A percentile compares a stretch with the other conserved stretches of the same genome.
These are phyloP conservation scores for Eucriotettix oculatus DNA, from an alignment of 2,888 invertebrate genomes.

Conservation along the genomic window DNA sequence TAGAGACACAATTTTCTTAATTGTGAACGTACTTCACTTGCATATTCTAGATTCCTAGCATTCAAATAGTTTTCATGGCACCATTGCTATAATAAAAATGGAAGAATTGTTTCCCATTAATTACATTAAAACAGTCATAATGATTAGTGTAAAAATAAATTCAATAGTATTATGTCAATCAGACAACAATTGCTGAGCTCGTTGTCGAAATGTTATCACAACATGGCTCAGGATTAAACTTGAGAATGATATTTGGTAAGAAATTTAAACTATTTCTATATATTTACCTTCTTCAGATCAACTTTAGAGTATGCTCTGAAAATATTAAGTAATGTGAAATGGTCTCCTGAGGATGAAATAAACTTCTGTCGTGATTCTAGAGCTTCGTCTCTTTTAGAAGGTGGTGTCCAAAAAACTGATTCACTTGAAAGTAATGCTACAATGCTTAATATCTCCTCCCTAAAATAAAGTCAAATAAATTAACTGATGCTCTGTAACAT, in stretches of 20 bases:
- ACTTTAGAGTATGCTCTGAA: constrained; percentile 58
- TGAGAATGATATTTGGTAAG: too few relatives aligned
- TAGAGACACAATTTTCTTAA: constrained; percentile 51
- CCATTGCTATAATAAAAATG: constrained; percentile 45
- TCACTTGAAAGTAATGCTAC: constrained; percentile 81
- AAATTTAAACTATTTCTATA: not conserved
- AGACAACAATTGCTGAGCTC: too few relatives aligned
- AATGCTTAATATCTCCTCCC: constrained; percentile 56
- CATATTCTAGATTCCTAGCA: constrained; percentile 64
- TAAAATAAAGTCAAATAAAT: constrained; percentile 18
- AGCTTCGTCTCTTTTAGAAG: constrained; percentile 61
- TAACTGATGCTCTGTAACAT: too few relatives aligned
- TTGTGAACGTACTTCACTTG: constrained; percentile 64
- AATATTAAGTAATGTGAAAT: constrained; percentile 78
- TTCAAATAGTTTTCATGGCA: constrained; percentile 81
- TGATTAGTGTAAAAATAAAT: not conserved
- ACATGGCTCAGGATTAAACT: too few relatives aligned
- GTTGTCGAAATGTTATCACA: too few relatives aligned
- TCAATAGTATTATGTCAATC: not conserved
- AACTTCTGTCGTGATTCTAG: constrained; percentile 59
- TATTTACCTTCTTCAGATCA: constrained; percentile 4
- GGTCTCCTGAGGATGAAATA: constrained; percentile 74
- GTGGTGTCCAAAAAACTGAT: constrained; percentile 59
- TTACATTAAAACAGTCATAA: not conserved
- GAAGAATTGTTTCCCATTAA: not conserved